Base-by-base conservation (phyloP, 1,140 invertebrate species). In the Ceratosolen solmsi region DNA sequence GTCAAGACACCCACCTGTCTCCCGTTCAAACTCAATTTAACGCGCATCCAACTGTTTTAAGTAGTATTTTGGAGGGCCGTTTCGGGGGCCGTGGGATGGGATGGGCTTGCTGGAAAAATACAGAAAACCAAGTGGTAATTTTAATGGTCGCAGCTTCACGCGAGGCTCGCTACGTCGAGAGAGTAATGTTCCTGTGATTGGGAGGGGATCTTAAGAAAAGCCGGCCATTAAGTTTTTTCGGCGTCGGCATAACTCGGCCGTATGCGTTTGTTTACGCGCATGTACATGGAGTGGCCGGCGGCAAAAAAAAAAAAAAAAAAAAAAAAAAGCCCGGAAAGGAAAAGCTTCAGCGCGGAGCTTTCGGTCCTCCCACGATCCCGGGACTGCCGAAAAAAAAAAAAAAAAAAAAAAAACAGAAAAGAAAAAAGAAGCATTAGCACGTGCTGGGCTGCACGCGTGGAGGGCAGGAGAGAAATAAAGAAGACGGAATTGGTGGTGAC, bases 401-500 rank as follows among this genome's bases (percentile, higher is more conserved):
- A 46, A n/a, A n/a, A n/a, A n/a, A n/a, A n/a, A n/a, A n/a, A n/a
- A n/a, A n/a, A n/a, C n/a, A n/a, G n/a, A n/a, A n/a, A n/a, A n/a
- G n/a, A n/a, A n/a, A n/a, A n/a, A n/a, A 70, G 17, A 30, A 73
- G 33, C 82, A 60, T 76, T 9, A 70, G 51, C 73, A 75, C 73
- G 73, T 75, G 68, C 38, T 58, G 13, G 20, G 51, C 11, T 5
- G 76, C 80, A 80, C 80, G 81, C 2, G 33, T 20, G 20, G 77
- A 80, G 70, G 82, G 83, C 51, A 68, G 60, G 74, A n/a, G 72
- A 63, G 51, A 22, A 8, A 54, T 54, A 54, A 54, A 54, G 84
- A 83, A 84, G 75, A 86, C 83, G 82, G 74, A 78, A 71, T 58
- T 63, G 75, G 33, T n/a, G 63, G 63, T n/a, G 63, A 68, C 33